Conservation (phyloP, 2,888 invertebrate genomes). For the Noctuana brunneofusca region DNA sequence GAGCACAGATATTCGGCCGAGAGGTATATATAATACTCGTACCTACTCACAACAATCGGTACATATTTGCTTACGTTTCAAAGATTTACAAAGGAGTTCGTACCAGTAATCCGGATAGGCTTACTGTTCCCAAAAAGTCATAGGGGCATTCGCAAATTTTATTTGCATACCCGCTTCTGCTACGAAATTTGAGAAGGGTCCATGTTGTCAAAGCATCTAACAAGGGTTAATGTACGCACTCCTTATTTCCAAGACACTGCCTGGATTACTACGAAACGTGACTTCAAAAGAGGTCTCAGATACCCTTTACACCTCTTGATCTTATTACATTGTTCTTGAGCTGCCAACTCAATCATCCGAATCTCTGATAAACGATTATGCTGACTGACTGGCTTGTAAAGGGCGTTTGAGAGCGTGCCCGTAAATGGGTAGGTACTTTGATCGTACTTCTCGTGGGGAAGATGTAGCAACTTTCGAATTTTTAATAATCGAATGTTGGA, state of each 20-base stretch:
- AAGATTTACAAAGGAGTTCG: slow-evolving; percentile 40
- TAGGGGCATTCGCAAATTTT: slow-evolving; percentile 48
- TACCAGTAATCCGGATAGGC: slow-evolving; percentile 43
- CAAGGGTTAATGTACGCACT: slow-evolving; percentile 68
- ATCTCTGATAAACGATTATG: slow-evolving; percentile 32
- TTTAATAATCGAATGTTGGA: too few species aligned
- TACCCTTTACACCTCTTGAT: slow-evolving; percentile 38
- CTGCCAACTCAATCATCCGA: slow-evolving; percentile 33
- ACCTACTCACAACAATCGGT: slow-evolving; percentile 3
- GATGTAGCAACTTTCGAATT: too few species aligned
- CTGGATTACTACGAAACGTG: slow-evolving; percentile 52
- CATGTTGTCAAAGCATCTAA: slow-evolving; percentile 61
- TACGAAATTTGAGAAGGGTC: slow-evolving; percentile 66
- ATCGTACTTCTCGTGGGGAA: not conserved
- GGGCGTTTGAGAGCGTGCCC: not conserved
- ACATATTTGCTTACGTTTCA: slow-evolving; percentile 34
- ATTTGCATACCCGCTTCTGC: slow-evolving; percentile 55
- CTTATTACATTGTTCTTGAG: slow-evolving; percentile 36
- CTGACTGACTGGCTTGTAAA: slow-evolving; percentile 24
- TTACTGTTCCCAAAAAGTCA: slow-evolving; percentile 49
- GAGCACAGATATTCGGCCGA: too few species aligned
- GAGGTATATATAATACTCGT: too few species aligned
- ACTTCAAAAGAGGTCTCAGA: slow-evolving; percentile 47
- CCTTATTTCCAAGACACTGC: slow-evolving; percentile 59
- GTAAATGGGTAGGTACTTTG: slow-evolving; percentile 1